Conservation (phyloP, 2,113 vertebrate species). For the Prolemur simus region DNA sequence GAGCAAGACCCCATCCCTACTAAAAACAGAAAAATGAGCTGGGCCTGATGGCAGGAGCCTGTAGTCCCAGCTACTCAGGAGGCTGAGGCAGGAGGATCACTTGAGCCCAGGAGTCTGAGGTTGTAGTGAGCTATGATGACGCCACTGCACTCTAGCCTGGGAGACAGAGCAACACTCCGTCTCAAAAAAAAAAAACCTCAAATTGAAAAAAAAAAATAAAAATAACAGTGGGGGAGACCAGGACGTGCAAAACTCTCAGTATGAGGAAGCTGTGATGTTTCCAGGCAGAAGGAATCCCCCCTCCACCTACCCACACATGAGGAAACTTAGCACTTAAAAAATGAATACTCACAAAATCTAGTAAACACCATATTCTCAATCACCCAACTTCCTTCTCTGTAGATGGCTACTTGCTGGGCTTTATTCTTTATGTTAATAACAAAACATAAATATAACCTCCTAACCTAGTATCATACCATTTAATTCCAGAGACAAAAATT, state of each 20-base stretch:
- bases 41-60: no score
- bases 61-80: no score
- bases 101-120: no score
- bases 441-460: slow-evolving; percentile 10
- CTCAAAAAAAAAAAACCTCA: no score
- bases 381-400: not conserved
- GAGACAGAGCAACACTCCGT: no score
- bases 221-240: not conserved
- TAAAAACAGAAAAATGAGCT: no score
- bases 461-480: not conserved
- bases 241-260: not conserved
- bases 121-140: no score
- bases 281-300: not conserved
- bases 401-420: not conserved
- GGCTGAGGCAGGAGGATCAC: no score
- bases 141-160: no score
- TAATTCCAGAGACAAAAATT: not conserved
- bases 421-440: not conserved
- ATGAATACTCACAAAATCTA: not conserved
- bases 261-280: not conserved
- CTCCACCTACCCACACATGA: not conserved
- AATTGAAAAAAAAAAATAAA: no score
- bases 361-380: not conserved
- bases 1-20: no score
- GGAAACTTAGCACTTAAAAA: not conserved